Evolutionary conservation across 2,888 invertebrate genomes (phyloP).

Genomic region (Eudasyphora cyanicolor): DNA sequence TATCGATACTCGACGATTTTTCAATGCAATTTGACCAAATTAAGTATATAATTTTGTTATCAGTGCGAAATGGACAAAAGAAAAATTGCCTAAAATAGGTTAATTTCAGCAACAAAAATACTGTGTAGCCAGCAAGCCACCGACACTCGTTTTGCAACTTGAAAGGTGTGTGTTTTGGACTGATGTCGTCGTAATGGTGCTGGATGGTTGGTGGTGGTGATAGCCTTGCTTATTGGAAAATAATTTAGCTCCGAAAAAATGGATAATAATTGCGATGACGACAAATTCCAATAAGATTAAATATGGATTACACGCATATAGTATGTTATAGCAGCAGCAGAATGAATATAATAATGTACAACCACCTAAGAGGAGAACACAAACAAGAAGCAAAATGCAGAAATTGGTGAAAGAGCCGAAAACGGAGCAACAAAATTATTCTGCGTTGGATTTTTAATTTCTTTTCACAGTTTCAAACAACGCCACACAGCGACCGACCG

Average conservation of each 20-base stretch:
- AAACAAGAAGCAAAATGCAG: not conserved
- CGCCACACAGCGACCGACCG: too few relatives aligned
- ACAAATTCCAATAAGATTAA: constrained; percentile 17
- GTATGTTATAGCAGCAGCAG: not conserved
- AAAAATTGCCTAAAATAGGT: constrained; percentile 33
- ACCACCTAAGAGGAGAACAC: constrained; percentile 26
- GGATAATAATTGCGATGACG: not conserved
- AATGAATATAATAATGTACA: not conserved
- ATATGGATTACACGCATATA: not conserved
- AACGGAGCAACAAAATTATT: not conserved
- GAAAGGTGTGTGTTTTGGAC: constrained; percentile 27
- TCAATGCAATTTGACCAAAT: not conserved
- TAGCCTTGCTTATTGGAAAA: not conserved
- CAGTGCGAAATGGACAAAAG: constrained; percentile 20
- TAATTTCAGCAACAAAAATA: constrained; percentile 39
- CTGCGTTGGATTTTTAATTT: not conserved
- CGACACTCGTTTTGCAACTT: constrained; percentile 36
- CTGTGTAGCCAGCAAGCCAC: constrained; percentile 22
- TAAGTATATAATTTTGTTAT: constrained; percentile 11
- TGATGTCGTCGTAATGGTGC: not conserved
- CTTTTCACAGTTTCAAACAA: too few relatives aligned
- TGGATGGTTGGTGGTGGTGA: not conserved
- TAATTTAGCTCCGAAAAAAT: not conserved
- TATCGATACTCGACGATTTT: not conserved
- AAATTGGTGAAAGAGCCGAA: not conserved